Evolutionary conservation across 2,113 vertebrate species (phyloP).

Genomic region (Azemiops feae): DNA sequence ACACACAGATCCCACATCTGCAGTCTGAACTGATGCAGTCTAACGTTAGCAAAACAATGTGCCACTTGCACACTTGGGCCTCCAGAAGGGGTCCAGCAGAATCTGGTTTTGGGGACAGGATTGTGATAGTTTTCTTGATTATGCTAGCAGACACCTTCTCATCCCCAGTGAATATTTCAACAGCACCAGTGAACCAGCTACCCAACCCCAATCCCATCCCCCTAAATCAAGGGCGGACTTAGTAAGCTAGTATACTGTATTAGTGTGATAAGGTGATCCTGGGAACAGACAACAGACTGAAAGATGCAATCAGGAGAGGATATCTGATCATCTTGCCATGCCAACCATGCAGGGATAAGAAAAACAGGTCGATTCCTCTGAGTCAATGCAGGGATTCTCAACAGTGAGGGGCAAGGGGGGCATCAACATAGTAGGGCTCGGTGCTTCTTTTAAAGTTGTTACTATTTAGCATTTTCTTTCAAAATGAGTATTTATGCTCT

Average conservation of each 20-base stretch:
- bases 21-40: background rate
- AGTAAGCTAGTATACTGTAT: conserved; percentile 5
- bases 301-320: background rate
- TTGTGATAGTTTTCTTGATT: background rate
- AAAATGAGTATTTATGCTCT: background rate
- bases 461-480: background rate
- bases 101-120: no score
- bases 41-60: no score
- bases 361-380: background rate
- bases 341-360: conserved; percentile 13
- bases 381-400: conserved; percentile 25
- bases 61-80: background rate
- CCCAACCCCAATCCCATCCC: background rate
- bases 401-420: background rate
- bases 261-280: background rate
- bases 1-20: background rate
- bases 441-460: background rate
- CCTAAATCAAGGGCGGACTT: background rate
- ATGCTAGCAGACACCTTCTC: background rate
- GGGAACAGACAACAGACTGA: background rate
- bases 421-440: background rate
- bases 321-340: background rate
- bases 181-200: background rate
- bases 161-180: background rate
- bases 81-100: no score